Percentiles rank a stretch among this genome's conserved stretches.
phyloP scores from a whole-genome alignment of 1,140 invertebrate genomes.

The Portunus trituberculatus region DNA sequence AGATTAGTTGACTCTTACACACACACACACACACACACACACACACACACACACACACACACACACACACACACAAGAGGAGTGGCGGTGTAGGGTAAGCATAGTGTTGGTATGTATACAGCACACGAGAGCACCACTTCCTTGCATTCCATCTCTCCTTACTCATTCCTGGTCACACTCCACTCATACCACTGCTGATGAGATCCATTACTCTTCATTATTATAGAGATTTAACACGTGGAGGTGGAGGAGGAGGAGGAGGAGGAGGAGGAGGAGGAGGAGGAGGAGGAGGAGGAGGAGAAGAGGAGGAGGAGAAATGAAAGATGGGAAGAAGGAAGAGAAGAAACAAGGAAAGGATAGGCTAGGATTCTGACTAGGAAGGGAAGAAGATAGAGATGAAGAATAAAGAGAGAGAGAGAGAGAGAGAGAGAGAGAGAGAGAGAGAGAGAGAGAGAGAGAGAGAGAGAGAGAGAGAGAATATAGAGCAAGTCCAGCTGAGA shows the following conservation, averaged over 20 bases:
- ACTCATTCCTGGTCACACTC: neutral
- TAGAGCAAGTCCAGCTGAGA: too few species aligned
- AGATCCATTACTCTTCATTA: constrained; percentile 14
- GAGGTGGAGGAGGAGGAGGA: neutral
- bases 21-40: neutral
- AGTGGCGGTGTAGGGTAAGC: too few species aligned
- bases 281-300: neutral
- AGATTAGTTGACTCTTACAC: neutral
- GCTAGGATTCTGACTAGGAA: too few species aligned
- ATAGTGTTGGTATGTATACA: neutral
- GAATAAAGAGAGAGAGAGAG: neutral
- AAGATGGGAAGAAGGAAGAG: too few species aligned
- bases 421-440: neutral
- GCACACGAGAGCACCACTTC: neutral
- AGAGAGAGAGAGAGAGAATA: neutral
- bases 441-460: neutral
- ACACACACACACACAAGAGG: neutral
- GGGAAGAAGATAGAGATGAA: too few species aligned
- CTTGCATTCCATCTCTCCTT: neutral
- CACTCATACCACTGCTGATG: neutral
- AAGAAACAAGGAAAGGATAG: too few species aligned
- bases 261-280: neutral
- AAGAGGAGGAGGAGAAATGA: neutral
- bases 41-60: neutral
- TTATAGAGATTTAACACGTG: constrained; percentile 3